Base-by-base conservation (phyloP, 2,113 vertebrate genomes). In the Rhabdomys dilectus region DNA sequence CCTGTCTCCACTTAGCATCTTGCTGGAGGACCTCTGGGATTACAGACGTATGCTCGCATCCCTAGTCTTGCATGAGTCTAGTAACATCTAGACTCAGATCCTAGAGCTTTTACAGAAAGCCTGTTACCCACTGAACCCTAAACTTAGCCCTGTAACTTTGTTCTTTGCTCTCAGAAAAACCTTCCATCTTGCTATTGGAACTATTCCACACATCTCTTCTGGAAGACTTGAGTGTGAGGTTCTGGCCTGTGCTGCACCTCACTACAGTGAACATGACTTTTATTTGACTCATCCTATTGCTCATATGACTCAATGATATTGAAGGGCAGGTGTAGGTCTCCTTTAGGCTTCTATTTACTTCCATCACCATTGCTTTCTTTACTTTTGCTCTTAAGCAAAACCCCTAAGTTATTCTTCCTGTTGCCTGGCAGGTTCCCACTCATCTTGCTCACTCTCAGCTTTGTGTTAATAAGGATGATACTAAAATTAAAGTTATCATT, bases 311-410 rank as follows among this genome's bases (percentile, higher is more conserved):
- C 95, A 81, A 97, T 78, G 82, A 62, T 68, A 80, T 13, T 77
- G 80, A 34, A 29, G 16, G 45, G n/a, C 56, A 95, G 77, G 70
- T 92, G 53, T 39, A 76, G 29, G 62, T 85, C 92, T 88, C 36
- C 81, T 81, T 64, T 56, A 87, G 81, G 70, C 34, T 58, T 97
- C 82, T 48, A 87, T 85, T 89, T 42, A 91, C 88, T 64, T 85
- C 78, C 42, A 82, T 66, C 75, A 84, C 39, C 36, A 56, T 75
- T 34, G 89, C 88, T 91, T 97, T 82, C 88, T 91, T 97, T 82
- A 88, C n/a, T 58, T 58, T 96, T 92, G 42, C 58, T 75, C 56
- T 91, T 72, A 42, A n/a, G 8, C 87, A 77, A 51, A 68, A 42
- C 42, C 48, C 22, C 84, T 51, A 9, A 70, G 26, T 88, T 64